Base-by-base conservation (phyloP, 2,113 vertebrate genomes). In the Cardinalis cardinalis region DNA sequence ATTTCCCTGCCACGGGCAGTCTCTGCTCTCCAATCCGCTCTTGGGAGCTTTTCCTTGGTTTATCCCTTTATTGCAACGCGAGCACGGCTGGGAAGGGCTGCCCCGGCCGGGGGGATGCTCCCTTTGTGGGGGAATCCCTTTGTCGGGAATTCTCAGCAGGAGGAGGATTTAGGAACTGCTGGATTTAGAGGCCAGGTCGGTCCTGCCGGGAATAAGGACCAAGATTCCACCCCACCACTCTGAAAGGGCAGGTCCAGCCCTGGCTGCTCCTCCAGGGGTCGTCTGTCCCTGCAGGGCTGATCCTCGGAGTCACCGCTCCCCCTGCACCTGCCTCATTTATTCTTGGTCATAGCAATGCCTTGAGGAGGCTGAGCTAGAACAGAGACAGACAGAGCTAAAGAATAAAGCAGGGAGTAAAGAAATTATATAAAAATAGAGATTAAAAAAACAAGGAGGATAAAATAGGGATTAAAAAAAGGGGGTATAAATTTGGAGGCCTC, bases 171-270 rank as follows among this genome's bases (percentile, higher is more conserved):
- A 7, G 52, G 65, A 77, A 0, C 23, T 31, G 55, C 12, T 55
- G 31, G 53, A 9, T 21, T 55, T 31, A 18, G 51, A 31, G 17
- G 48, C 6, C 52, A 53, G 56, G 15, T 14, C 8, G 34, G 34
- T 43, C 19, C 59, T 31, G 44, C 16, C 25, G 0, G 3, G 79
- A 18, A 9, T 4, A 10, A 38, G 23, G 29, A 32, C 4, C 0
- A 1, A 4, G 3, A 2, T 4, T 3, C 6, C 21, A 2, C 1
- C 16, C 41, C 15, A 13, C 9, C 40, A 0, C 64, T 38, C 55
- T 1, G 3, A 4, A 4, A 85, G 10, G 28, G 3, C 18, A 32
- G 34, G 4, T 18, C 5, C 72, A 31, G 32, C 60, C 28, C 32
- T 1, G 58, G 66, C 6, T 76, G 55, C 28, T 80, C 18, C 72